Conservation (phyloP, 2,888 invertebrate species). For the Tanytarsus gracilentus region DNA sequence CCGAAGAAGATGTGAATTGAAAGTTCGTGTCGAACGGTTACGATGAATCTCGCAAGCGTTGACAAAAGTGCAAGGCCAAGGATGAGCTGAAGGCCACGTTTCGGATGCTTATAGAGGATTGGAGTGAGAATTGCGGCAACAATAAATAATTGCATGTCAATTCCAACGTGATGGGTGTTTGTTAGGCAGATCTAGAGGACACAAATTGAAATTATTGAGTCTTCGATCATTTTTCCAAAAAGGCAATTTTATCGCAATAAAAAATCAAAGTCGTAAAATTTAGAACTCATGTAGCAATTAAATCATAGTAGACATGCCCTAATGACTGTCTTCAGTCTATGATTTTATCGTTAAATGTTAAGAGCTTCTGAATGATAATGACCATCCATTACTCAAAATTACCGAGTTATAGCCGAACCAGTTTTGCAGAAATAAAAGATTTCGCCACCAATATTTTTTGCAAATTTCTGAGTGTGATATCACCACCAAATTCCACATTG, state of each 20-base stretch:
- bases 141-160: constrained; percentile 59
- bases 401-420: constrained; percentile 64
- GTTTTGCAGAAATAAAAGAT: constrained; percentile 60
- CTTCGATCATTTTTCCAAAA: too few relatives aligned
- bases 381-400: too few relatives aligned
- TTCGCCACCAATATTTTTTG: constrained; percentile 61
- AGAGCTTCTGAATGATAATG: too few relatives aligned
- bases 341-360: too few relatives aligned
- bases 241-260: too few relatives aligned
- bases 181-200: constrained; percentile 23
- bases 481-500: constrained; percentile 60
- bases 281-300: too few relatives aligned
- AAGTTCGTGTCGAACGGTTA: constrained; percentile 50
- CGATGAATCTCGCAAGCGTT: constrained; percentile 52
- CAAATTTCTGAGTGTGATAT: constrained; percentile 58
- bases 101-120: constrained; percentile 53
- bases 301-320: too few relatives aligned
- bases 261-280: too few relatives aligned
- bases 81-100: constrained; percentile 45
- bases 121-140: constrained; percentile 53
- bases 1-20: constrained; percentile 61
- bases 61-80: constrained; percentile 46
- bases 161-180: constrained; percentile 53
- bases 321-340: too few relatives aligned
- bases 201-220: too few relatives aligned